These are phyloP conservation scores for Drosophila lacteicornis DNA, from an alignment of 1,140 invertebrate species.

Conservation along the genomic window DNA sequence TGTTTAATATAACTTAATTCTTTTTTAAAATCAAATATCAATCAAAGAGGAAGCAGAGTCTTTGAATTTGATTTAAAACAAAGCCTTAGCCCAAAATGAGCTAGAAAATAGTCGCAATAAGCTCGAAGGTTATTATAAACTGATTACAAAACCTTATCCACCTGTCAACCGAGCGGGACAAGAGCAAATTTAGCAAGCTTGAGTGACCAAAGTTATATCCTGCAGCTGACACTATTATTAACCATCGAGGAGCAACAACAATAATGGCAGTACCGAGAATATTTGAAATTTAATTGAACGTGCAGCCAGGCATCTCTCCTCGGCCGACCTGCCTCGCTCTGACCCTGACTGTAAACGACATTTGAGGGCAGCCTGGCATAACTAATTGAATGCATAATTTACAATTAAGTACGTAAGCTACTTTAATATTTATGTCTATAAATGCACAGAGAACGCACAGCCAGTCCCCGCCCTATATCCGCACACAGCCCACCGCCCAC, in stretches of 20 bases:
- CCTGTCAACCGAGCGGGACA: slow-evolving; percentile 15
- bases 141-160: slow-evolving; percentile 23
- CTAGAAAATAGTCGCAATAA: background rate
- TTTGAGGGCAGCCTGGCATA: slow-evolving; percentile 52
- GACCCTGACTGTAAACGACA: slow-evolving; percentile 29
- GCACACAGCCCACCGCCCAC: background rate
- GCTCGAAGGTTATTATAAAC: slow-evolving; percentile 6
- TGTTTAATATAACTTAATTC: no score
- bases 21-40: background rate
- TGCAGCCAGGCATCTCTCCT: slow-evolving; percentile 17
- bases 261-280: slow-evolving; percentile 25
- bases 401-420: slow-evolving; percentile 81
- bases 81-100: slow-evolving; percentile 25
- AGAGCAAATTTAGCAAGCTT: slow-evolving; percentile 17
- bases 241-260: slow-evolving; percentile 15
- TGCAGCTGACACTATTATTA: slow-evolving; percentile 55
- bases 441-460: slow-evolving; percentile 30
- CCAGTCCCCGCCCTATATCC: slow-evolving; percentile 4
- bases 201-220: slow-evolving; percentile 24
- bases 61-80: background rate
- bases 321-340: background rate
- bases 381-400: slow-evolving; percentile 82
- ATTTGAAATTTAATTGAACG: slow-evolving; percentile 53
- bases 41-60: background rate
- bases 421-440: slow-evolving; percentile 81